Percentiles rank a stretch among this genome's conserved stretches.
These are phyloP conservation scores for Chrysodeixis includens DNA, from an alignment of 2,888 invertebrate genomes.

Conservation along the genomic window DNA sequence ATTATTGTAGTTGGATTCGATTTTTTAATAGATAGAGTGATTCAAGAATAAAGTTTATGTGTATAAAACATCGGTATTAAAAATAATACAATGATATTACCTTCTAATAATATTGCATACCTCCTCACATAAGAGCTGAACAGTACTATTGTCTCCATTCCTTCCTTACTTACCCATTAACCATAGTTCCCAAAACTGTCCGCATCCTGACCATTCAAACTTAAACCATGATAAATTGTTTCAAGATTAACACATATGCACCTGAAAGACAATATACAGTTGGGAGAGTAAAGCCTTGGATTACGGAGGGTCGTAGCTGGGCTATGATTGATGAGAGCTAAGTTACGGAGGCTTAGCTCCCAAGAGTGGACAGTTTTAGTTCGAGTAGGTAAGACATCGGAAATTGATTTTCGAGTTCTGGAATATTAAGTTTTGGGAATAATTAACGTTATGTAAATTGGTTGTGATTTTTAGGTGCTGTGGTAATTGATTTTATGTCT, in stretches of 20 bases:
- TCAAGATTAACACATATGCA: conserved; percentile 24
- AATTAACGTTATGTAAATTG: conserved; percentile 11
- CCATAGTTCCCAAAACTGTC: not conserved
- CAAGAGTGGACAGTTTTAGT: conserved; percentile 18
- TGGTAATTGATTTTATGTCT: no score
- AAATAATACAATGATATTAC: no score
- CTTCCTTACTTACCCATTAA: not conserved
- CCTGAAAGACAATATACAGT: conserved; percentile 29
- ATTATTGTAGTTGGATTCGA: no score
- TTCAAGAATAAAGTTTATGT: no score
- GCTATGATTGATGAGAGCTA: conserved; percentile 53
- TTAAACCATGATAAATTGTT: conserved; percentile 8
- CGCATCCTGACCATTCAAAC: not conserved
- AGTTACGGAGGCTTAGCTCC: conserved; percentile 23
- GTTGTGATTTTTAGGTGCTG: no score
- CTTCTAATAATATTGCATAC: no score
- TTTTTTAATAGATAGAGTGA: no score
- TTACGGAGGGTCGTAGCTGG: conserved; percentile 33
- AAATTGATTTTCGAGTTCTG: conserved; percentile 23
- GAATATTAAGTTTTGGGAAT: conserved; percentile 22
- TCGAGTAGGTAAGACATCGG: conserved; percentile 24
- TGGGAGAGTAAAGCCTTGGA: conserved; percentile 37
- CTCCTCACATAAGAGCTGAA: no score
- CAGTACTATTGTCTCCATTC: no score
- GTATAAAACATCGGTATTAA: no score